A percentile compares a stretch with the other conserved stretches of the same genome.
phyloP scores from a whole-genome alignment of 2,113 vertebrate genomes.

The Microtus richardsoni region DNA sequence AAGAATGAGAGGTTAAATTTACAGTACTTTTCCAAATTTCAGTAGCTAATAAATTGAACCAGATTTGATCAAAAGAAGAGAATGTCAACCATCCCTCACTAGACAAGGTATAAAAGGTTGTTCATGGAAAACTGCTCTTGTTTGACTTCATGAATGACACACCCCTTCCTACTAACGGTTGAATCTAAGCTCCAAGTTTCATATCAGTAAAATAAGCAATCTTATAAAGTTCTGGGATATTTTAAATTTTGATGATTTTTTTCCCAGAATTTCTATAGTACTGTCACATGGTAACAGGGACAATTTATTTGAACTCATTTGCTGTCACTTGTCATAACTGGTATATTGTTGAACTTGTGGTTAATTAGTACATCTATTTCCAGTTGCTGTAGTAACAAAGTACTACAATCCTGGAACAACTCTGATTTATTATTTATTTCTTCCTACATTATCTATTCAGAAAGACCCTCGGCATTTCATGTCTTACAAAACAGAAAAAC shows the following conservation, averaged over 20 bases:
- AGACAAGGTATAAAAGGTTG: background rate
- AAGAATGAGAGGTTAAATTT: background rate
- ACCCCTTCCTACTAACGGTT: background rate
- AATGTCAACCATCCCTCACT: background rate
- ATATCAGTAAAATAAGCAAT: background rate
- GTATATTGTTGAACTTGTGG: background rate
- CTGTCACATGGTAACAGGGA: background rate
- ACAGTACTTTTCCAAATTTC: background rate
- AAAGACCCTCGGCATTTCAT: background rate
- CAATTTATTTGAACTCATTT: background rate
- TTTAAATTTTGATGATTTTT: slow-evolving; percentile 21
- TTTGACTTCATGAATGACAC: background rate
- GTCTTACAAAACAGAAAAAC: background rate
- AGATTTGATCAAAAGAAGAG: background rate
- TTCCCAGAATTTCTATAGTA: background rate
- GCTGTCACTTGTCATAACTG: background rate
- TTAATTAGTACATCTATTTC: background rate
- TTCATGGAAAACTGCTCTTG: background rate
- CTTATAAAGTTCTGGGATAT: background rate
- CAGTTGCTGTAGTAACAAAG: background rate
- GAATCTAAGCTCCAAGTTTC: background rate
- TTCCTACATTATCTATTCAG: background rate
- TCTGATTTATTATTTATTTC: background rate
- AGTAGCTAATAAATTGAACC: background rate
- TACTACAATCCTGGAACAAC: background rate